Conservation (phyloP, 2,888 invertebrate species). For the Cheilosia variabilis region DNA sequence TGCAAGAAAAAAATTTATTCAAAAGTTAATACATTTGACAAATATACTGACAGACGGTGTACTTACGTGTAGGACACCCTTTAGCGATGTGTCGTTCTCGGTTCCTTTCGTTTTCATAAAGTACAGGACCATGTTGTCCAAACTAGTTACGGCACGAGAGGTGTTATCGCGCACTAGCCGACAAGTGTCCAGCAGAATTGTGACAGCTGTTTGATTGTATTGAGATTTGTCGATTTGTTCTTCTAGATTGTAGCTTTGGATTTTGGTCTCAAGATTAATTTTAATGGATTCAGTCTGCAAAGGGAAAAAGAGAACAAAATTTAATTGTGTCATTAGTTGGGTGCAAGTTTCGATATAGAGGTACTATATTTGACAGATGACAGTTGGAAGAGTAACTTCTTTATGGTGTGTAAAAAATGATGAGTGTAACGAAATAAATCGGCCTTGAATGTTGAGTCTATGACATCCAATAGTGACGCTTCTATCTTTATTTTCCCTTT, state of each 20-base stretch:
- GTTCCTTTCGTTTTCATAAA: constrained; percentile 83
- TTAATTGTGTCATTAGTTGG: not conserved
- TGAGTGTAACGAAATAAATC: too few relatives aligned
- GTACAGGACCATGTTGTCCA: constrained; percentile 83
- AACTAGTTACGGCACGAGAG: constrained; percentile 87
- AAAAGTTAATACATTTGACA: not conserved
- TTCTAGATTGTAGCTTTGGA: constrained; percentile 88
- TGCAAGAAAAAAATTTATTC: constrained; percentile 68
- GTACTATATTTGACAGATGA: too few relatives aligned
- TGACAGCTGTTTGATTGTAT: constrained; percentile 90
- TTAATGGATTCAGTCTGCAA: constrained; percentile 90
- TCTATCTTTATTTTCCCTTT: too few relatives aligned
- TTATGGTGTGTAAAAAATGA: too few relatives aligned
- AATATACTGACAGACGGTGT: not conserved
- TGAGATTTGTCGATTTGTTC: constrained; percentile 91
- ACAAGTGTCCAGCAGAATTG: constrained; percentile 88
- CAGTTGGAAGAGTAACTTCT: too few relatives aligned
- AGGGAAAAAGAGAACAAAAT: constrained; percentile 4
- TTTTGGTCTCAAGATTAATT: constrained; percentile 89
- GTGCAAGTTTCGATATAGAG: too few relatives aligned
- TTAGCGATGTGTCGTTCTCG: constrained; percentile 82
- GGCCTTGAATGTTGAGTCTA: too few relatives aligned
- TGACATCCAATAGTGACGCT: too few relatives aligned
- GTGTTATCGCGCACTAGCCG: constrained; percentile 89
- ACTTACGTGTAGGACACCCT: constrained; percentile 82